Evolutionary conservation across 1,140 invertebrate genomes (phyloP).

Genomic region (Asbolus verrucosus): DNA sequence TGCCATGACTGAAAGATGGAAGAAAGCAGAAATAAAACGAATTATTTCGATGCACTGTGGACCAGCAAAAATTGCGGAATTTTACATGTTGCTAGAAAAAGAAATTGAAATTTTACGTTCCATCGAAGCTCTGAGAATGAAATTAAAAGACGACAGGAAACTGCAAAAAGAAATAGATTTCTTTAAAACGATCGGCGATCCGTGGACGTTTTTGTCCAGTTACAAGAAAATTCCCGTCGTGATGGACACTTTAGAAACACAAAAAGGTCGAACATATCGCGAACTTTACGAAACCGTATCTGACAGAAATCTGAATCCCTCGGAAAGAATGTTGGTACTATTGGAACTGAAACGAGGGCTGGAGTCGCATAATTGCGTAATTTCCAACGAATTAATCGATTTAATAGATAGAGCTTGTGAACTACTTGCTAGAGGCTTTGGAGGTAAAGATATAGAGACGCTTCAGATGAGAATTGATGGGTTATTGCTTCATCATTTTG

Average conservation of each 20-base stretch:
- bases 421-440: constrained; percentile 68
- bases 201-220: constrained; percentile 72
- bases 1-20: constrained; percentile 73
- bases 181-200: constrained; percentile 72
- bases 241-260: constrained; percentile 76
- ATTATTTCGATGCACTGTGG: constrained; percentile 71
- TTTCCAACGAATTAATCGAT: constrained; percentile 69
- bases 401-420: constrained; percentile 74
- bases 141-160: constrained; percentile 68
- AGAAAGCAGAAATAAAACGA: constrained; percentile 69
- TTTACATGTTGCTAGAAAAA: constrained; percentile 72
- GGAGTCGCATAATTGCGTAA: constrained; percentile 67
- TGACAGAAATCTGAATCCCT: constrained; percentile 65
- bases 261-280: constrained; percentile 73
- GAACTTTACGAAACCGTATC: constrained; percentile 70
- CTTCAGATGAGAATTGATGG: constrained; percentile 71
- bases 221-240: constrained; percentile 69
- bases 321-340: constrained; percentile 71
- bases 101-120: constrained; percentile 73
- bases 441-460: constrained; percentile 67
- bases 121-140: constrained; percentile 71
- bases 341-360: constrained; percentile 70
- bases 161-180: constrained; percentile 70
- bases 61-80: constrained; percentile 72
- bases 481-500: constrained; percentile 68